Evolutionary conservation across 1,140 invertebrate genomes (phyloP), one percentile per base, ranked within the genome.

Genomic region (Ostrea edulis): DNA sequence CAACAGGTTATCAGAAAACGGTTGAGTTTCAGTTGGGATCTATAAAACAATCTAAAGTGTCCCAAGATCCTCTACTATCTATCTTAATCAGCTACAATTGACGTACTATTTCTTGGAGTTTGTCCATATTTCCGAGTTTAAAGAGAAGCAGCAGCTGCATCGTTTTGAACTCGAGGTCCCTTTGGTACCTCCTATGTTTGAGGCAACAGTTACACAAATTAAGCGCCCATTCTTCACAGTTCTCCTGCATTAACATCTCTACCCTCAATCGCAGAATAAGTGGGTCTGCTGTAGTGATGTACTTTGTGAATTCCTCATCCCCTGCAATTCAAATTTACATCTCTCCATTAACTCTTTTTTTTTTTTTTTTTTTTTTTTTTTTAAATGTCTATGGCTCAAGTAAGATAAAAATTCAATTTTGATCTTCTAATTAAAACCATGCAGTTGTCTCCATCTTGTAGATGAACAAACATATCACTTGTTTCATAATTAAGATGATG

Each of bases 211-310:
- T 91, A 58, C 93, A 93, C 9, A 93, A 84, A 85, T 93, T 93
- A 3, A 92, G 88, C 12, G 91, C 92, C 89, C 92, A 93, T 62
- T 93, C 93, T 53, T 93, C 93, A 91, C 93, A 93, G 86, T 93
- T 92, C 53, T 93, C 91, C 44, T 93, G 88, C 35, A 92, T 88
- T 87, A 93, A 89, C 90, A 93, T 89, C 65, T 93, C 93, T 5
- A 93, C 92, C 5, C 93, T 88, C 22, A 93, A 84, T 53, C 91
- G 90, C n/a, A 93, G 85, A n/a, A 93, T 92, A 52, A 92, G 85
- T 8, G 91, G 89, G 77, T 93, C 92, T 62, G 93, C 91, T 58
- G 86, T 85, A 7, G 85, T 85, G 54, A 93, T 91, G 89, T 93
- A 93, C 22, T 22, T 51, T 8, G 11, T 81, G 44, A 54, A 81